Evolutionary conservation across 1,140 invertebrate species (phyloP).

Genomic region (Drosophila prosaltans): DNA sequence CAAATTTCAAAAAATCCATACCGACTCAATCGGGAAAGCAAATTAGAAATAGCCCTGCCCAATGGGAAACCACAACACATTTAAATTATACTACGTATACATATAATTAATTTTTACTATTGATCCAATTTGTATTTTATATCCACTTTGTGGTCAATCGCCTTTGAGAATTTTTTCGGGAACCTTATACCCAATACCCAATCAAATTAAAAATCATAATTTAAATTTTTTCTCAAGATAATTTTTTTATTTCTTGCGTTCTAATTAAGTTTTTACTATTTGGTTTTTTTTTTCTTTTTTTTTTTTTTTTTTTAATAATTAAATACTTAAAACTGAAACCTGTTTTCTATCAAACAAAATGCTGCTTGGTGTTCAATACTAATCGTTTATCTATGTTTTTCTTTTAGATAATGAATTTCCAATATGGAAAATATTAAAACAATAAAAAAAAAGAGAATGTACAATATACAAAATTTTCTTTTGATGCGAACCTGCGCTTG

Average conservation of each 20-base stretch:
- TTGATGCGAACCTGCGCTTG: conserved; percentile 13
- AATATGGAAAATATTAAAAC: conserved; percentile 69
- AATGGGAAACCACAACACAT: too few species aligned
- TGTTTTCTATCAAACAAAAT: conserved; percentile 74
- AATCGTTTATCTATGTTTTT: conserved; percentile 57
- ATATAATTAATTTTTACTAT: too few species aligned
- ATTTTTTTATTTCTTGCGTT: conserved; percentile 10
- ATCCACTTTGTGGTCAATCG: too few species aligned
- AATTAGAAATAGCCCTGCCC: too few species aligned
- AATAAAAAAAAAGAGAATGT: conserved; percentile 31
- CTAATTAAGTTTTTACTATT: not conserved
- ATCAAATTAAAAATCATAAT: not conserved
- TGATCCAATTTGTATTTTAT: too few species aligned
- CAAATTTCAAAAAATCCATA: too few species aligned
- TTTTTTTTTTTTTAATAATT: conserved; percentile 38
- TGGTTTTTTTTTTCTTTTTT: conserved; percentile 15
- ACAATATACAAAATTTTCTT: conserved; percentile 3
- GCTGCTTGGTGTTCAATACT: conserved; percentile 76
- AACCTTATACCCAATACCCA: too few species aligned
- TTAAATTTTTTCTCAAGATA: not conserved
- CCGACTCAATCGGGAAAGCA: too few species aligned
- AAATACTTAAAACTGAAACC: conserved; percentile 64
- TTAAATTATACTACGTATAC: too few species aligned
- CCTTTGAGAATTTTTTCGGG: too few species aligned
- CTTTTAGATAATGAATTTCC: conserved; percentile 49